phyloP scores from a whole-genome alignment of 2,888 invertebrate species.

The Tinea pellionella region DNA sequence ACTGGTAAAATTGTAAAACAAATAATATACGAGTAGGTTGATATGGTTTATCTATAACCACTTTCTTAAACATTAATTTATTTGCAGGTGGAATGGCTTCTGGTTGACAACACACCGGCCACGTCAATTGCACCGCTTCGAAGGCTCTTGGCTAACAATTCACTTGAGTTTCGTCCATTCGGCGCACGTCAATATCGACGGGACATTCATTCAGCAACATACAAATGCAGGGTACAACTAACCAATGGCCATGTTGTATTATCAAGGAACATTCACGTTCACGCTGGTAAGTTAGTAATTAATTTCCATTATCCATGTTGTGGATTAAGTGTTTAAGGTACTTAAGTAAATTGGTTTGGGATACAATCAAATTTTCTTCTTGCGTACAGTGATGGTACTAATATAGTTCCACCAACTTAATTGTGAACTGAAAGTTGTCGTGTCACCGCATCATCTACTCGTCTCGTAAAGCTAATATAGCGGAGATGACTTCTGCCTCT shows the following conservation, averaged over 20 bases:
- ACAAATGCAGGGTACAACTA: constrained; percentile 72
- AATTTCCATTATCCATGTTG: constrained; percentile 19
- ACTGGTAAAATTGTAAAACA: no score
- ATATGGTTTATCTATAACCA: background rate
- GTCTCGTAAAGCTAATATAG: no score
- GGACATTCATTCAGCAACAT: constrained; percentile 86
- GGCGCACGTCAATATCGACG: constrained; percentile 82
- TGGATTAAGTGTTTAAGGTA: background rate
- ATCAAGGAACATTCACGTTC: constrained; percentile 87
- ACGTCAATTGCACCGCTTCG: constrained; percentile 77
- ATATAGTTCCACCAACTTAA: no score
- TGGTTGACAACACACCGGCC: constrained; percentile 76
- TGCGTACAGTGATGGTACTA: no score
- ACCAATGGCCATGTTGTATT: constrained; percentile 72
- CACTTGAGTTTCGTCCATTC: constrained; percentile 88
- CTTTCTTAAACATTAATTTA: background rate
- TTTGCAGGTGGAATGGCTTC: constrained; percentile 79
- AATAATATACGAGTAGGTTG: no score
- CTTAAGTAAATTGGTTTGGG: background rate
- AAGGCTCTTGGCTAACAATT: constrained; percentile 83
- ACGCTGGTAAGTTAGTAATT: constrained; percentile 79
- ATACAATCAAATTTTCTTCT: no score
- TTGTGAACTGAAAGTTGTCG: no score
- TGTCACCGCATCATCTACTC: no score
- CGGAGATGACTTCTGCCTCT: no score